Evolutionary conservation across 92 coral and sea anemone species (phyloP).

Genomic region (Epizoanthus ramosus): DNA sequence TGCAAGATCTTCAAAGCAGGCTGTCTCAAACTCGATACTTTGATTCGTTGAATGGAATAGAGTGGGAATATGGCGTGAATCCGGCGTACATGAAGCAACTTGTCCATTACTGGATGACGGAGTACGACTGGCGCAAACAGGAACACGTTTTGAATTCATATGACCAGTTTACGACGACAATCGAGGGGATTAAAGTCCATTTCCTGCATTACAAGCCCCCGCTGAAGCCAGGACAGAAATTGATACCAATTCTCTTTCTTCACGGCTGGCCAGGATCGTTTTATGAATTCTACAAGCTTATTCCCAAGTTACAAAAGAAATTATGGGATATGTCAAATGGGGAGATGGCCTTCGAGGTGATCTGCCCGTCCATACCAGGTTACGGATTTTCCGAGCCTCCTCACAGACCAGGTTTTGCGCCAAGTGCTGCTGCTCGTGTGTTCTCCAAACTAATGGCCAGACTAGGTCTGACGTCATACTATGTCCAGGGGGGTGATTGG

Average conservation of each 20-base stretch:
- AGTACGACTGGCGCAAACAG: slow-evolving; percentile 85
- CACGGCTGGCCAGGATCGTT: slow-evolving; percentile 99
- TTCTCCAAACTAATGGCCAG: slow-evolving; percentile 84
- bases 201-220: slow-evolving; percentile 80
- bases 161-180: slow-evolving; percentile 67
- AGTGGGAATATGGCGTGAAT: slow-evolving; percentile 90
- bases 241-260: slow-evolving; percentile 80
- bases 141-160: slow-evolving; percentile 72
- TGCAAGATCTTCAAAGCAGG: slow-evolving; percentile 72
- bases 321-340: slow-evolving; percentile 42
- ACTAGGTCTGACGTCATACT: slow-evolving; percentile 72
- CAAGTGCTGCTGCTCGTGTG: slow-evolving; percentile 69
- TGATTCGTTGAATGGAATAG: slow-evolving; percentile 69
- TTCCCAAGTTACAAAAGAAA: slow-evolving; percentile 55
- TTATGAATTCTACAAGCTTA: slow-evolving; percentile 86
- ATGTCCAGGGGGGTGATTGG: slow-evolving; percentile 98
- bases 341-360: slow-evolving; percentile 73
- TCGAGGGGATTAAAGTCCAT: slow-evolving; percentile 84
- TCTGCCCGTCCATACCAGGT: slow-evolving; percentile 99
- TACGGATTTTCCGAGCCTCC: slow-evolving; percentile 91
- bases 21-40: slow-evolving; percentile 76
- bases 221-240: slow-evolving; percentile 59
- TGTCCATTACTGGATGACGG: slow-evolving; percentile 77
- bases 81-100: slow-evolving; percentile 65
- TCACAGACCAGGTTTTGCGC: slow-evolving; percentile 78